Base-by-base conservation (phyloP, 2,888 invertebrate species). In the Itoplectis maculator region DNA sequence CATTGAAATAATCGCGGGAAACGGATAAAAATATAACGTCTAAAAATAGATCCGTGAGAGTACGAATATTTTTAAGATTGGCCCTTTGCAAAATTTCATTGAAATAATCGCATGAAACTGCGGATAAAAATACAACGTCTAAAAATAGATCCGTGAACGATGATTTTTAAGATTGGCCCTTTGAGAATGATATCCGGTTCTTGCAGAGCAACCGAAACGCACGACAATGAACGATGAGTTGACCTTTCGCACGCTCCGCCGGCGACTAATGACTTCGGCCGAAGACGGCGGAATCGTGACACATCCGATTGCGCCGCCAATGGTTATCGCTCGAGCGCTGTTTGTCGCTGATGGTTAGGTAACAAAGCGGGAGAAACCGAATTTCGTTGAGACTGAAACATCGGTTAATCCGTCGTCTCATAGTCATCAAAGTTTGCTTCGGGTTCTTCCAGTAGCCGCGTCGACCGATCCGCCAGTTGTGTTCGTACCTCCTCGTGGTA, bases 201-300 rank as follows among this genome's bases (percentile, higher is more conserved):
- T 61, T 61, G 15, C 37, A 40, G 8, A n/a, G 61, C 37, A 18
- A 4, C 11, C 8, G 20, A 51, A 11, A 40, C 40, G 54, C 13
- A n/a, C 20, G 40, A 69, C 69, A 69, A 69, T 69, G 20, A 40
- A 54, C 23, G 54, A 40, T 54, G n/a, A 11, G 49, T 4, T 42
- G 69, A 69, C 69, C 69, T 69, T 54, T 69, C 69, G 8, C 69
- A 69, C 69, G 69, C 69, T 69, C 69, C 8, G 15, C 0, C 23
- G 18, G 11, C n/a, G 8, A n/a, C 13, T 3, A 18, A 7, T 3
- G 61, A 37, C 15, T 6, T 18, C 37, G 0, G 45, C 3, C 29
- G 29, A 29, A 29, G 29, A 29, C 45, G 45, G 1, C 7, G 42
- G 13, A 51, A 54, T 54, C 23, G 54, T 54, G 23, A 23, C 20